Base-by-base conservation (phyloP, 2,113 vertebrate genomes). In the Hemiprocne comata region DNA sequence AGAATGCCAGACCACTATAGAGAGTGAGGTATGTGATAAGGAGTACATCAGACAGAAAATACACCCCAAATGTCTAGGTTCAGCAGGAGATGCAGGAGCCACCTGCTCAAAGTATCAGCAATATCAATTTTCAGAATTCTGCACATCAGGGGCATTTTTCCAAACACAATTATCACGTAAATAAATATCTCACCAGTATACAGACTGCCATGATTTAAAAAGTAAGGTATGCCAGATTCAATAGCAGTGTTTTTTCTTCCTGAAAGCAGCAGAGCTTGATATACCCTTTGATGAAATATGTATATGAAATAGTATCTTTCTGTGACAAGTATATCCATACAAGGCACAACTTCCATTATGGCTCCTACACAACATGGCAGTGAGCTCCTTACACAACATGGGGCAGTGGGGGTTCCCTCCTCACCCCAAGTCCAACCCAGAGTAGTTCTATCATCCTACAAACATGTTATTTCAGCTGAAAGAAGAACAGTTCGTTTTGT, bases 1-100 rank as follows among this genome's bases (percentile, higher is more conserved):
- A 38, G 21, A 61, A 65, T 40, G 16, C 8, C 34, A 66, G 82
- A 40, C 15, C 17, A 25, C 28, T 17, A 9, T 2, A 13, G 33
- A 44, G 33, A 66, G 28, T 0, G 0, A 9, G 5, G 14, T 23
- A 9, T 9, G 17, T 10, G 50, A 26, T 46, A 64, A 69, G 12
- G 21, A 77, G 38, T 33, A 84, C 7, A 12, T 10, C 24, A 40
- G 21, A 28, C 6, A 33, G 33, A 42, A 71, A 60, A 70, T 13
- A 71, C 6, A 76, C 28, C 16, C 51, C 21, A 26, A 54, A 58
- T 24, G 17, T 31, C 38, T n/a, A 53, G 9, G 38, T 83, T 75
- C 40, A 79, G 77, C 26, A 74, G 29, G 44, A 77, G 53, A 46
- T 12, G 40, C 34, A 82, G 31, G 17, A 77, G 17, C 40, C 29